Evolutionary conservation across 2,113 vertebrate genomes (phyloP).

Genomic region (Choloepus hoffmanni): DNA sequence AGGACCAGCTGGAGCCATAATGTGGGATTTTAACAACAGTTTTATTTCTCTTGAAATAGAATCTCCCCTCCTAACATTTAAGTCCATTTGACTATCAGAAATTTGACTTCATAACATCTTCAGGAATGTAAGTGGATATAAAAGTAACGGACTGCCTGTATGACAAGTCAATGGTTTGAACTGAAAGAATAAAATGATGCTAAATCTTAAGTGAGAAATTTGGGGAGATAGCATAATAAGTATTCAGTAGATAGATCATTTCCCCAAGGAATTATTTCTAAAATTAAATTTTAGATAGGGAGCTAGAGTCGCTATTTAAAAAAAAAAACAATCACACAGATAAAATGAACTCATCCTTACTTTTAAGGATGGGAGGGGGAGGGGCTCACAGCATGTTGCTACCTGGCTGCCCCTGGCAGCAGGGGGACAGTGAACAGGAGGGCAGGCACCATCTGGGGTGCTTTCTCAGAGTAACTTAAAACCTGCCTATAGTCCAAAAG

Average conservation of each 20-base stretch:
- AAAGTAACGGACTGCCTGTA: background rate
- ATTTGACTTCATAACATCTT: slow-evolving; percentile 18
- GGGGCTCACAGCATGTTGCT: background rate
- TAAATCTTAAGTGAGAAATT: background rate
- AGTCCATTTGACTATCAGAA: background rate
- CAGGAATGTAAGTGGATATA: background rate
- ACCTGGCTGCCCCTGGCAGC: too few species aligned
- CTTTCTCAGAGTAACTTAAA: background rate
- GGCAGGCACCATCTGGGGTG: background rate
- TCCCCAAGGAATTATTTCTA: slow-evolving; percentile 26
- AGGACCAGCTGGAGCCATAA: background rate
- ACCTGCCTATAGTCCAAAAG: background rate
- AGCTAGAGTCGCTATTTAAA: background rate
- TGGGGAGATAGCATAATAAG: background rate
- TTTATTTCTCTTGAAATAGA: slow-evolving; percentile 12
- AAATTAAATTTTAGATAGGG: slow-evolving; percentile 15
- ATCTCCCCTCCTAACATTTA: background rate
- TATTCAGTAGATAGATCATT: background rate
- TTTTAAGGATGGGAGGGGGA: background rate
- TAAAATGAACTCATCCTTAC: background rate
- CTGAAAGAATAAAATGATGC: background rate
- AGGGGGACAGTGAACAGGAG: rapidly evolving
- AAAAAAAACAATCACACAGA: background rate
- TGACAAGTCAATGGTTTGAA: background rate
- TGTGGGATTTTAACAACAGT: slow-evolving; percentile 18